Evolutionary conservation across 2,797 vertebrate genomes (phyloP).

Genomic region (Cottoperca gobio): DNA sequence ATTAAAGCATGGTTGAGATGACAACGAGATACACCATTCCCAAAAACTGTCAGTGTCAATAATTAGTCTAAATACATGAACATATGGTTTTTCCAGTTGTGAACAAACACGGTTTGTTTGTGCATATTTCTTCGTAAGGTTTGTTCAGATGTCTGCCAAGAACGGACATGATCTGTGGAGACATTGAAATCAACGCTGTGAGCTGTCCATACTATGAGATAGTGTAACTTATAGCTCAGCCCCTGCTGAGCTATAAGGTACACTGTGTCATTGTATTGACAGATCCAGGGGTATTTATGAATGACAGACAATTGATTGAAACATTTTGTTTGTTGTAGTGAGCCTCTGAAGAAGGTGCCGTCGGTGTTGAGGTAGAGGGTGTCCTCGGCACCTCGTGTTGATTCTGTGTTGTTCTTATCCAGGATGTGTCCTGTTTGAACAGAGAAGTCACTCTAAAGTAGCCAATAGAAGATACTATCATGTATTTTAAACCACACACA

Average conservation of each 20-base stretch:
- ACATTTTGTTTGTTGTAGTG: neutral
- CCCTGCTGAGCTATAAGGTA: neutral
- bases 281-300: neutral
- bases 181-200: neutral
- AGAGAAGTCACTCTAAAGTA: slow-evolving; percentile 17
- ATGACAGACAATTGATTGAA: neutral
- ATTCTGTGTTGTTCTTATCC: slow-evolving; percentile 46
- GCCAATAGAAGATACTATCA: slow-evolving; percentile 30
- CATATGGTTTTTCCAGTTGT: neutral
- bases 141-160: neutral
- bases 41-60: neutral
- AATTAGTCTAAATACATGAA: neutral
- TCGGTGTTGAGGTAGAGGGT: slow-evolving; percentile 38
- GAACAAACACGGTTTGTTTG: neutral
- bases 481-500: slow-evolving; percentile 46
- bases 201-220: too few relatives aligned
- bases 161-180: neutral
- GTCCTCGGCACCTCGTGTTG: slow-evolving; percentile 41
- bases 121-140: neutral
- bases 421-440: slow-evolving; percentile 74
- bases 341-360: slow-evolving; percentile 2
- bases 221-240: too few relatives aligned
- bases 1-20: neutral
- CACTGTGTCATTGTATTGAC: too few relatives aligned
- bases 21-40: neutral